Percentiles rank a stretch among this genome's conserved stretches.
These are phyloP conservation scores for Brachypalpus laphriformis DNA, from an alignment of 2,888 invertebrate species.

Conservation along the genomic window DNA sequence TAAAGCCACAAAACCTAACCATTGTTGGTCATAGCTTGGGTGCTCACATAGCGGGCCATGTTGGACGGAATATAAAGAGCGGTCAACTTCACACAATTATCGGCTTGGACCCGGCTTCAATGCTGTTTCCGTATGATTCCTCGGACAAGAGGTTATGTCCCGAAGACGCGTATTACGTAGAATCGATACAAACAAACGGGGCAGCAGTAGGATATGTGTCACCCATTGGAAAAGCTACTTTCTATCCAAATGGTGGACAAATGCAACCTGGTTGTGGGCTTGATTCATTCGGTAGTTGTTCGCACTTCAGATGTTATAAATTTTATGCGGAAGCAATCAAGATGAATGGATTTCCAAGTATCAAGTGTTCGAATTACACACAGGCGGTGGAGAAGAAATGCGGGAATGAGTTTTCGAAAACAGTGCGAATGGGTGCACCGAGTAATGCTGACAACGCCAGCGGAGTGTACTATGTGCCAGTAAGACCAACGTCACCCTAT, in stretches of 20 bases:
- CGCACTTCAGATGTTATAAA: constrained; percentile 82
- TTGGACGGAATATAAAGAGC: constrained; percentile 84
- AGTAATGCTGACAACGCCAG: constrained; percentile 77
- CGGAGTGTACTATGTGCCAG: constrained; percentile 79
- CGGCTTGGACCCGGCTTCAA: constrained; percentile 81
- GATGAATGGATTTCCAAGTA: constrained; percentile 77
- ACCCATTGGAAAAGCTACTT: constrained; percentile 83
- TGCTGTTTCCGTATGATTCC: constrained; percentile 77
- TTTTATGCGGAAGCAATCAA: constrained; percentile 83
- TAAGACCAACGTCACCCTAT: neutral
- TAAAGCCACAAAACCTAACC: constrained; percentile 83
- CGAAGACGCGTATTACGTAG: constrained; percentile 80
- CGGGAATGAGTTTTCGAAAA: constrained; percentile 32
- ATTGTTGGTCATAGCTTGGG: constrained; percentile 85
- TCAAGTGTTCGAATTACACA: constrained; percentile 76
- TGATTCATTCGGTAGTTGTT: constrained; percentile 81
- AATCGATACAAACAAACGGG: constrained; percentile 80
- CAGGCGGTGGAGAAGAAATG: constrained; percentile 78
- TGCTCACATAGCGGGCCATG: constrained; percentile 85
- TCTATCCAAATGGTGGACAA: constrained; percentile 84
- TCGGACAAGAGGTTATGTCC: constrained; percentile 76
- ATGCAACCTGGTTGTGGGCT: constrained; percentile 84
- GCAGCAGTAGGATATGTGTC: constrained; percentile 78
- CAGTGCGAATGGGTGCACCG: constrained; percentile 78
- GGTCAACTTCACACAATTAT: constrained; percentile 85